phyloP scores from a whole-genome alignment of 2,888 invertebrate genomes.

The Aromia moschata region DNA sequence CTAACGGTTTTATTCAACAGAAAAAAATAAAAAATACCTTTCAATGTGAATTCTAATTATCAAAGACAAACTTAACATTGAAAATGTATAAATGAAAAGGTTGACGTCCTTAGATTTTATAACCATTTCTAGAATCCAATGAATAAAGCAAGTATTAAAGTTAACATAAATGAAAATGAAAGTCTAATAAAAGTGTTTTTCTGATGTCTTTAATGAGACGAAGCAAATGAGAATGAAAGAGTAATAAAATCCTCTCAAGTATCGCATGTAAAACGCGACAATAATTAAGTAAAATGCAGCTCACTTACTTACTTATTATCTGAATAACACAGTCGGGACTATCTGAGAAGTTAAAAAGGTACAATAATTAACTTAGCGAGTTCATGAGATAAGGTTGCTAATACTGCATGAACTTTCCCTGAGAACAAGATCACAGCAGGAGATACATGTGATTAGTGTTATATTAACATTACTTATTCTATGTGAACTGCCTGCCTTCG shows the following conservation, averaged over 20 bases:
- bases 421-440: conserved; percentile 49
- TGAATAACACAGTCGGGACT: conserved; percentile 39
- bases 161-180: too few relatives aligned
- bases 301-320: conserved; percentile 36
- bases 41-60: too few relatives aligned
- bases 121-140: too few relatives aligned
- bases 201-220: too few relatives aligned
- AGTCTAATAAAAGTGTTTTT: too few relatives aligned
- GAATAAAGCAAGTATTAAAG: too few relatives aligned
- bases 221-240: background rate
- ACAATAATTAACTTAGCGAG: conserved; percentile 49
- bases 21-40: too few relatives aligned
- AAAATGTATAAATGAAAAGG: too few relatives aligned
- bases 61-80: too few relatives aligned
- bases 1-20: too few relatives aligned
- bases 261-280: conserved; percentile 13
- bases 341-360: conserved; percentile 46
- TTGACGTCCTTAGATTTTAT: too few relatives aligned
- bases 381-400: conserved; percentile 50
- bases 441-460: conserved; percentile 52
- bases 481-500: conserved; percentile 46
- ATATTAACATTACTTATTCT: conserved; percentile 51
- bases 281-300: conserved; percentile 11
- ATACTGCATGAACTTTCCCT: conserved; percentile 50
- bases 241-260: conserved; percentile 8